These are phyloP conservation scores for Tapirus indicus DNA, from an alignment of 2,797 vertebrate species.

Conservation along the genomic window DNA sequence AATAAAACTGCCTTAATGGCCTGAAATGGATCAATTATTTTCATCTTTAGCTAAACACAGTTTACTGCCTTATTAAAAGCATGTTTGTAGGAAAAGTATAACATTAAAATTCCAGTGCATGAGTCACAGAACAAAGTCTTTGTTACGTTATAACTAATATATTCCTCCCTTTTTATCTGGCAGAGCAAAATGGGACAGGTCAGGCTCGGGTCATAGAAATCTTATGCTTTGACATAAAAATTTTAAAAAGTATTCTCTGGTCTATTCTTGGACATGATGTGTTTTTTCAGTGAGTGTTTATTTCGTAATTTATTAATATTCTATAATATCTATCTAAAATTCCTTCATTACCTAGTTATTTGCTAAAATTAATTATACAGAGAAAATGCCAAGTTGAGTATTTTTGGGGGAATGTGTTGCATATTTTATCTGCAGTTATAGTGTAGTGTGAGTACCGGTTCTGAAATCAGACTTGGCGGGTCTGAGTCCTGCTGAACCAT, in stretches of 20 bases:
- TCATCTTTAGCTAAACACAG: conserved; percentile 84
- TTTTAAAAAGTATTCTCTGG: conserved; percentile 69
- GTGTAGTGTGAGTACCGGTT: neutral
- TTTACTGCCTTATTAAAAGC: conserved; percentile 87
- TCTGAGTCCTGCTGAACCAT: neutral
- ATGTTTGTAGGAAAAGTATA: conserved; percentile 82
- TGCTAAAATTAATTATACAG: conserved; percentile 3
- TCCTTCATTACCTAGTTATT: conserved; percentile 48
- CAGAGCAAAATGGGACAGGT: conserved; percentile 79
- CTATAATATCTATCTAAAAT: neutral
- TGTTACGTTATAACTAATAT: conserved; percentile 66
- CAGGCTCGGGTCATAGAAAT: conserved; percentile 81
- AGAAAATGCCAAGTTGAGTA: neutral
- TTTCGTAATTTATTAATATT: conserved; percentile 28
- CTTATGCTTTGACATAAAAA: conserved; percentile 82
- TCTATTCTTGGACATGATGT: conserved; percentile 48
- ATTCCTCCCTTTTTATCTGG: conserved; percentile 79
- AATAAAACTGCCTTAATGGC: conserved; percentile 83
- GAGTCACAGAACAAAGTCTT: conserved; percentile 75
- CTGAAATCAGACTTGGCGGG: neutral
- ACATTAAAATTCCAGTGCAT: conserved; percentile 86
- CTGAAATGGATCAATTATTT: conserved; percentile 86
- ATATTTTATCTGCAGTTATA: neutral
- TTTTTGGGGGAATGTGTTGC: neutral
- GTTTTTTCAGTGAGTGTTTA: conserved; percentile 22